Evolutionary conservation across 2,888 invertebrate species (phyloP).

Genomic region (Megamerina dolium): DNA sequence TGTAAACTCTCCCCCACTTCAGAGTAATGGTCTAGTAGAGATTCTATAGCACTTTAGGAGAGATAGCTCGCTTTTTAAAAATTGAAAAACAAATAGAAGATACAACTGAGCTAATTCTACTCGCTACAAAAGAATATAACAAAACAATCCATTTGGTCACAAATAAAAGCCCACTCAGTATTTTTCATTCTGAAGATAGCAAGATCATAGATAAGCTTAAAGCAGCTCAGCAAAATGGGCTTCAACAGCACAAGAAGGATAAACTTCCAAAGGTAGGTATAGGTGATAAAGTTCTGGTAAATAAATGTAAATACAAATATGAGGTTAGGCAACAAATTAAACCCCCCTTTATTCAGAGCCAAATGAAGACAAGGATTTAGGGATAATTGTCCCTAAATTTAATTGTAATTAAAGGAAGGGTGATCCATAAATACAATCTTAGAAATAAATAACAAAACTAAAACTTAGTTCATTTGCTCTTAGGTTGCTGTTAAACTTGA

Average conservation of each 20-base stretch:
- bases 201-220: slow-evolving; percentile 7
- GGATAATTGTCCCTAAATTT: slow-evolving; percentile 16
- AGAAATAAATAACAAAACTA: background rate
- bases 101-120: slow-evolving; percentile 12
- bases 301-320: slow-evolving; percentile 14
- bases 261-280: slow-evolving; percentile 7
- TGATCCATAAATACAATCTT: slow-evolving; percentile 8
- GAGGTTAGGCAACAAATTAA: slow-evolving; percentile 14
- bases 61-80: slow-evolving; percentile 16
- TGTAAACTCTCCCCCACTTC: slow-evolving; percentile 9
- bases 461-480: background rate
- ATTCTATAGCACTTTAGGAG: slow-evolving; percentile 17
- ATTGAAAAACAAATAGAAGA: slow-evolving; percentile 12
- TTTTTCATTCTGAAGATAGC: slow-evolving; percentile 10
- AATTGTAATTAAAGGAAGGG: no score
- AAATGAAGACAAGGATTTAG: slow-evolving; percentile 13
- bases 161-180: slow-evolving; percentile 12
- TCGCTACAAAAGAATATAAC: slow-evolving; percentile 14
- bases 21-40: slow-evolving; percentile 15
- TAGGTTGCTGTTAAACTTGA: background rate
- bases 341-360: slow-evolving; percentile 12
- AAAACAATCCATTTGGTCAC: slow-evolving; percentile 14
- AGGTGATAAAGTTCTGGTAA: slow-evolving; percentile 13
- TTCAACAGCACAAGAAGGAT: slow-evolving; percentile 7
- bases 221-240: slow-evolving; percentile 5